A percentile compares a stretch with the other conserved stretches of the same genome.
phyloP scores from a whole-genome alignment of 2,113 vertebrate genomes.

The Azemiops feae region DNA sequence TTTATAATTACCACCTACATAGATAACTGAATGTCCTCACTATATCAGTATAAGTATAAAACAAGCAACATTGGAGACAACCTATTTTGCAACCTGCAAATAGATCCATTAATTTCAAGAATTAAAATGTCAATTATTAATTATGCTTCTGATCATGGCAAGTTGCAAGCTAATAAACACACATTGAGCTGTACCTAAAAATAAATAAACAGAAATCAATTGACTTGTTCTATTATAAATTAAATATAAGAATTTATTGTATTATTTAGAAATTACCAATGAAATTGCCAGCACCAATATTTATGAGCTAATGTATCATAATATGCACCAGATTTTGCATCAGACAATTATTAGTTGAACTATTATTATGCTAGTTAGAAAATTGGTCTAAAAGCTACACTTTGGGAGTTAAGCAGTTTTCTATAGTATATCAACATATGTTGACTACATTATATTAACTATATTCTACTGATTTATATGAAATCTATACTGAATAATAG shows the following conservation, averaged over 20 bases:
- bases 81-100: neutral
- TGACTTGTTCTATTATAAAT: conserved; percentile 13
- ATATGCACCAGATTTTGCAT: neutral
- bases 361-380: neutral
- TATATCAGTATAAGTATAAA: conserved; percentile 3
- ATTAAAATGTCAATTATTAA: conserved; percentile 18
- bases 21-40: conserved; percentile 1
- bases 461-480: neutral
- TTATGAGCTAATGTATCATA: neutral
- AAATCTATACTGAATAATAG: neutral
- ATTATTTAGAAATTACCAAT: conserved; percentile 27
- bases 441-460: neutral
- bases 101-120: conserved; percentile 7
- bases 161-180: neutral
- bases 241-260: conserved; percentile 18
- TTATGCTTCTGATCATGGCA: conserved; percentile 27
- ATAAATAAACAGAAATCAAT: neutral
- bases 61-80: neutral
- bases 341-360: neutral
- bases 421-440: conserved; percentile 2
- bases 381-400: conserved; percentile 3
- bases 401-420: neutral
- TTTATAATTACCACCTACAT: conserved; percentile 17
- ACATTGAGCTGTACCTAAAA: neutral
- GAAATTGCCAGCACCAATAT: neutral